Base-by-base conservation (phyloP, 2,113 vertebrate species). In the Cyanistes caeruleus region DNA sequence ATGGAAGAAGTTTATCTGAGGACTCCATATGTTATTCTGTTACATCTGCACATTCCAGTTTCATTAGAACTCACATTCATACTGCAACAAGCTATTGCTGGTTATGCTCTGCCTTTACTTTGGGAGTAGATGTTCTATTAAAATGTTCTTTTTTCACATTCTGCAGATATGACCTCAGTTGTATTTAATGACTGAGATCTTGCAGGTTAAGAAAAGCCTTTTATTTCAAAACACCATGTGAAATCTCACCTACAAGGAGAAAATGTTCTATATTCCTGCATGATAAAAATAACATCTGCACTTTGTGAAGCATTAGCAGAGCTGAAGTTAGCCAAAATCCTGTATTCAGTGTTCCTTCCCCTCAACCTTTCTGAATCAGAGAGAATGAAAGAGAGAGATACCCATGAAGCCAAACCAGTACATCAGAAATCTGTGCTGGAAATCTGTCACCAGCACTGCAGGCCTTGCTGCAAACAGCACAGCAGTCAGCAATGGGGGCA, bases 361-460 rank as follows among this genome's bases (percentile, higher is more conserved):
- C 60, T 86, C 75, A 84, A 75, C 41, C 25, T 46, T 79, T 75
- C 28, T 87, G 52, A 92, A 39, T 62, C 41, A n/a, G 33, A 83
- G 43, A 68, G 51, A 85, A 73, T 22, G 46, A 76, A 84, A 74
- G 55, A 83, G 53, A 91, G 77, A 92, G 31, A 80, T 28, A 86
- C 58, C 27, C 28, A 87, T 64, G 75, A 89, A 92, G 90, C 72
- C 72, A 93, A 92, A 83, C 11, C 44, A 52, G 51, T 24, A 65
- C 25, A 19, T 84, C 35, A 53, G 70, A 92, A 93, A 94, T 88
- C 83, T 95, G 77, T 83, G 65, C 77, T 87, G 39, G 67, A 87
- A 95, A 96, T 63, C 95, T 96, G 91, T 91, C 94, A 68, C 84
- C 19, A 93, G 85, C 86, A 51, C 88, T 70, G 86, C 95, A 88